Base-by-base conservation (phyloP, 1,140 invertebrate species). In the Pseudomyrmex flavicornis region DNA sequence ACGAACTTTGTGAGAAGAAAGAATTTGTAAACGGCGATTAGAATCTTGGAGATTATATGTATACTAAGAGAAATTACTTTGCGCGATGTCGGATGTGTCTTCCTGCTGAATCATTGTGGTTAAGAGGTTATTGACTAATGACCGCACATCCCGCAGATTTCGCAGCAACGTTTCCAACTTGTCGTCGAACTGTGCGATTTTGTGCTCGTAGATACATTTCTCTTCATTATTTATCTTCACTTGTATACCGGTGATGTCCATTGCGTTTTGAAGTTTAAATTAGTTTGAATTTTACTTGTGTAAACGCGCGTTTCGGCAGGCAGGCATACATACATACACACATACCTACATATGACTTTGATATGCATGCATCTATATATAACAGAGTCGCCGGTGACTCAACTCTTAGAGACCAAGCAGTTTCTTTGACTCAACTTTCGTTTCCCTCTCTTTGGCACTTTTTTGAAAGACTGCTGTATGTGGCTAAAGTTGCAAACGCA, bases 81-180 rank as follows among this genome's bases (percentile, higher is more conserved):
- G 44, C 10, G 10, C 9, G 26, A 69, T 48, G 20, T 7, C 5
- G 15, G 65, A 66, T 2, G 1, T n/a, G 17, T 77, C n/a, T 52
- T 17, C 58, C 2, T 61, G 56, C 13, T 82, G 10, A 17, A 88
- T 61, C 1, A 88, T 13, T 2, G 20, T 62, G 46, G 85, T 88
- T 82, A 88, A 82, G 68, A 80, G 89, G 66, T 91, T 83, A 74
- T 94, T 94, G 54, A 91, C 86, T 66, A 74, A 86, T 35, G 83
- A 59, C 62, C 92, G 93, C 1, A 88, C 82, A 0, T 87, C 79
- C 63, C 88, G 91, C 35, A 94, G 84, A 68, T 73, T 89, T 5
- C 10, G 56, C 10, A 89, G 86, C 48, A 94, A 84, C 0, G 22
- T 69, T 13, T 52, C 59, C n/a, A 92, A 73, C 63, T 86, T 85